phyloP scores from a whole-genome alignment of 1,140 invertebrate species.

The Atta colombica region DNA sequence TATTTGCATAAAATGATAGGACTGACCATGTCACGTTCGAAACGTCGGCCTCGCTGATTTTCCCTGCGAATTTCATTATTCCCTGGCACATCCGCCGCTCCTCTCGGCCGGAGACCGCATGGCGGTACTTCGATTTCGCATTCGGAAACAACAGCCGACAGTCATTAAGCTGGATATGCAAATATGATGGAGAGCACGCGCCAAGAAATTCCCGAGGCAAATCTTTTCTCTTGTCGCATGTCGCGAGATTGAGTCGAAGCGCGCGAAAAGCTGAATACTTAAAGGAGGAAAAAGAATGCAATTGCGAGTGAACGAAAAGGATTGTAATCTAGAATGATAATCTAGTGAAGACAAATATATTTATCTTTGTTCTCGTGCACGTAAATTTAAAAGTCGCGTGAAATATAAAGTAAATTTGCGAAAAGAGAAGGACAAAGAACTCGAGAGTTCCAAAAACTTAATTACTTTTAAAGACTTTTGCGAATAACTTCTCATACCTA shows the following conservation, averaged over 20 bases:
- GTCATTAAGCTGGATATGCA: conserved; percentile 69
- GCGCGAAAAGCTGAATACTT: background rate
- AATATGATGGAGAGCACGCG: conserved; percentile 57
- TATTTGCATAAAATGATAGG: conserved; percentile 87
- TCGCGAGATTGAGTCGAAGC: background rate
- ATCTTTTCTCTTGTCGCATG: background rate
- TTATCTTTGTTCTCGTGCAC: background rate
- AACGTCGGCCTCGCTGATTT: conserved; percentile 72
- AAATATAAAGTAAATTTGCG: background rate
- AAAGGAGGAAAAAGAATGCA: too few relatives aligned
- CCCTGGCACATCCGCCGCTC: background rate
- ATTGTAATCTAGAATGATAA: background rate
- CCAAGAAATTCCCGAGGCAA: conserved; percentile 32
- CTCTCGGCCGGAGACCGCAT: background rate
- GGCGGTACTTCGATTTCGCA: conserved; percentile 44
- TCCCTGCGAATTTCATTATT: conserved; percentile 75
- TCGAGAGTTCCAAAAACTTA: background rate
- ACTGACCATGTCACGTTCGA: conserved; percentile 82
- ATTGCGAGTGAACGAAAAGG: background rate
- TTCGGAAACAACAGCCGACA: conserved; percentile 58
- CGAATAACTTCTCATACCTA: background rate
- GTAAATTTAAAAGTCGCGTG: background rate
- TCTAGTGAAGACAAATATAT: background rate
- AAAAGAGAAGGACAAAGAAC: background rate
- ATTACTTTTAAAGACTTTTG: background rate